Percentiles rank a stretch among this genome's conserved stretches.
These are phyloP conservation scores for Ditylenchus weischeri DNA, from an alignment of 2,888 invertebrate genomes.

Conservation along the genomic window DNA sequence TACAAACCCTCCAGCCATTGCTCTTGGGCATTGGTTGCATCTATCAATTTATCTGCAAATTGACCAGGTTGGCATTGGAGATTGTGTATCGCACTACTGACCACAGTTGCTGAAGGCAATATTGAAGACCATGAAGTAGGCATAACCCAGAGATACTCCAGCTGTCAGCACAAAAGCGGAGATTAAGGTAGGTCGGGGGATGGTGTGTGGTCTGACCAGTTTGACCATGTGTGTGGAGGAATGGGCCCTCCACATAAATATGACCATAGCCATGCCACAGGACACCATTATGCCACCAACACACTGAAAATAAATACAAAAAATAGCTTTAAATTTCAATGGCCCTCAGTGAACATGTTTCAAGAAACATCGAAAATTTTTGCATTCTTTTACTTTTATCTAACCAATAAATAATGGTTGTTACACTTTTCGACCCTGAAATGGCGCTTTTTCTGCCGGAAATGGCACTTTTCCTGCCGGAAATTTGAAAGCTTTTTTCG, in stretches of 20 bases:
- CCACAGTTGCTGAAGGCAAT: background rate
- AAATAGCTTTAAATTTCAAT: too few relatives aligned
- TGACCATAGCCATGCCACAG: constrained; percentile 47
- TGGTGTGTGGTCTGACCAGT: constrained; percentile 50
- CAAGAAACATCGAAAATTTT: too few relatives aligned
- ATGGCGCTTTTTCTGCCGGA: too few relatives aligned
- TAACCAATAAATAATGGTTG: too few relatives aligned
- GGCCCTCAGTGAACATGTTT: too few relatives aligned
- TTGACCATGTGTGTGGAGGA: constrained; percentile 33
- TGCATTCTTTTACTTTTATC: too few relatives aligned
- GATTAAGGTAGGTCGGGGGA: constrained; percentile 49
- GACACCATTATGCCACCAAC: constrained; percentile 50
- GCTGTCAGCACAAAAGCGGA: constrained; percentile 52
- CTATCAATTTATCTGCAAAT: constrained; percentile 31
- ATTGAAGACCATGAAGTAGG: constrained; percentile 47
- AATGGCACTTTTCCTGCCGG: too few relatives aligned
- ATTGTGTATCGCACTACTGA: background rate
- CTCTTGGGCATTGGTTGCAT: constrained; percentile 46
- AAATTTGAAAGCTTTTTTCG: too few relatives aligned
- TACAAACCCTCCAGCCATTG: constrained; percentile 50
- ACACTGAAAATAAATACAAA: constrained; percentile 34
- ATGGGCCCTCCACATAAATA: constrained; percentile 40
- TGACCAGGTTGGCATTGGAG: too few relatives aligned
- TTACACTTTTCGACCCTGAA: too few relatives aligned
- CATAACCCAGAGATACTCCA: constrained; percentile 54